A percentile compares a stretch with the other conserved stretches of the same genome.
These are phyloP conservation scores for Goniozus legneri DNA, from an alignment of 1,140 invertebrate species.

Conservation along the genomic window DNA sequence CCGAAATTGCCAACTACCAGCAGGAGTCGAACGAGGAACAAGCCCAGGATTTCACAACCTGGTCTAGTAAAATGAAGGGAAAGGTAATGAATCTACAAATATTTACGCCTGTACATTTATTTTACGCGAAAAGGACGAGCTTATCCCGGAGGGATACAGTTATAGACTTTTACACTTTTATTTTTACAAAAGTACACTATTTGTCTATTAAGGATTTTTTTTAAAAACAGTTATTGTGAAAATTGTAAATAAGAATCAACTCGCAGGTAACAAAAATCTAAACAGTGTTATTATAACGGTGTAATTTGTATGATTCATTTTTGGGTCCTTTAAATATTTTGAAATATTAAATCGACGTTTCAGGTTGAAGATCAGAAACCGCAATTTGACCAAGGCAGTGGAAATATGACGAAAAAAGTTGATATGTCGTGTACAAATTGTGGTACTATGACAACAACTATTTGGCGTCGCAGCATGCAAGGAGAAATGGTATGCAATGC, in stretches of 20 bases:
- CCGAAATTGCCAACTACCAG: constrained; percentile 45
- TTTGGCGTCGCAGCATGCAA: constrained; percentile 85
- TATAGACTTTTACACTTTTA: too few species aligned
- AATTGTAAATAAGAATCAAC: background rate
- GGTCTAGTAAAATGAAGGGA: constrained; percentile 44
- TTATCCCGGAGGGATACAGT: too few species aligned
- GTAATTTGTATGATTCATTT: too few species aligned
- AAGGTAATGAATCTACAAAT: constrained; percentile 27
- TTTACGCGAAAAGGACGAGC: too few species aligned
- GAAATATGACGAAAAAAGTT: constrained; percentile 52
- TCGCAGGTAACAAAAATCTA: too few species aligned
- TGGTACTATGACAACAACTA: constrained; percentile 85
- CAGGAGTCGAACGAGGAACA: constrained; percentile 47
- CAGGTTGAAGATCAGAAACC: constrained; percentile 43
- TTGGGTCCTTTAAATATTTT: too few species aligned
- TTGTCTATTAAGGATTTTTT: too few species aligned
- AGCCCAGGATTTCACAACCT: constrained; percentile 50
- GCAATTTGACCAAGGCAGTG: constrained; percentile 41
- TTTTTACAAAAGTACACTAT: too few species aligned
- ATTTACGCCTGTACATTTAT: background rate
- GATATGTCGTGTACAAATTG: constrained; percentile 79
- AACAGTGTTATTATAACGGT: too few species aligned
- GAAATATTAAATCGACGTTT: too few species aligned
- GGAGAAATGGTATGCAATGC: constrained; percentile 95
- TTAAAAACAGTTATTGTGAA: background rate